Evolutionary conservation across 23 tunicate species (phyloP), one percentile per base, ranked within the genome.

Genomic region (Halocynthia aurantium): DNA sequence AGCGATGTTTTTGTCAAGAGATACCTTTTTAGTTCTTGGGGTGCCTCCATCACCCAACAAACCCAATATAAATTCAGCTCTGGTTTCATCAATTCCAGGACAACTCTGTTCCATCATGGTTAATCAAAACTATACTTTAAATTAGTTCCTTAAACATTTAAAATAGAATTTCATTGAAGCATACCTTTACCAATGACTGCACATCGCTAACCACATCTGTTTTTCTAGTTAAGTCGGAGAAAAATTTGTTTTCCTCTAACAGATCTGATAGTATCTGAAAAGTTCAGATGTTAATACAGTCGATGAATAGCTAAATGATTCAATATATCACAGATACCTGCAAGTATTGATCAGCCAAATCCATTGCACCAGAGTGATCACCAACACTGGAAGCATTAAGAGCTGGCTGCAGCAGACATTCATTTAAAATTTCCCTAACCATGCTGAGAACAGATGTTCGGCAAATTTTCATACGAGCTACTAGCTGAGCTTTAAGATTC

Each of bases 231-330:
- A 81, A 76, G 58, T 67, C 92, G 0, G 62, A 61, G 52, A 80
- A 74, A 50, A 86, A 81, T 49, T 21, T 51, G 8, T 52, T 61
- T 21, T 76, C 57, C 6, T 76, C 78, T 55, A 86, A 57, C 17
- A 86, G 62, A 21, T 77, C 84, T 7, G 92, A 54, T 49, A 86
- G 57, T 9, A 61, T 52, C 92, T 86, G 73, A 44, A 80, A 67
- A 74, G n/a, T 8, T 40, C 15, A 17, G 40, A 68, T 22, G 51
- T 31, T 4, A 31, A 31, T 31, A 31, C 4, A 13, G 15, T 72
- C n/a, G 5, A 72, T 10, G 2, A 0, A 22, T 12, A 72, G 0
- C n/a, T 72, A 72, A 17, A 72, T 11, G 22, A 11, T 22, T 15
- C 20, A 22, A 15, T 11, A 11, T 1, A 15, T 20, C 77, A 51